phyloP scores from a whole-genome alignment of 1,140 invertebrate genomes.

The Pantala flavescens region DNA sequence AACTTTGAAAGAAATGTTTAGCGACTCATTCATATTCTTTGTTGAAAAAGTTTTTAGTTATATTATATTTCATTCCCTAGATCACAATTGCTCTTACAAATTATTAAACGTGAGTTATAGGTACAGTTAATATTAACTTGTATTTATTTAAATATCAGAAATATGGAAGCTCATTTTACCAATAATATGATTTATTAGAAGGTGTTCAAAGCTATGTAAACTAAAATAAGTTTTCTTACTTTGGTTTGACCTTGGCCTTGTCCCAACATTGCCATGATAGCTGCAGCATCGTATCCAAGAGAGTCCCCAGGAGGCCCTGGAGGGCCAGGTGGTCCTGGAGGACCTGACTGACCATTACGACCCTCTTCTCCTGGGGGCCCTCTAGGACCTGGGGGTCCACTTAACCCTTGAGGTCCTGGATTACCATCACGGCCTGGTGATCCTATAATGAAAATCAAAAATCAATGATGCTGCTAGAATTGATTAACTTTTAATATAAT shows the following conservation, averaged over 20 bases:
- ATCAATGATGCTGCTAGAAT: not conserved
- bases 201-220: too few species aligned
- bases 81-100: too few species aligned
- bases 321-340: slow-evolving; percentile 57
- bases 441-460: slow-evolving; percentile 32
- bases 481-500: too few species aligned
- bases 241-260: slow-evolving; percentile 38
- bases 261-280: slow-evolving; percentile 56
- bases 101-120: too few species aligned
- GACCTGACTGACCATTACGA: slow-evolving; percentile 54
- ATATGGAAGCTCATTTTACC: too few species aligned
- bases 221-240: slow-evolving; percentile 17
- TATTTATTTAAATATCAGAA: too few species aligned
- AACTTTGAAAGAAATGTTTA: too few species aligned
- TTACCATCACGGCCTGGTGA: slow-evolving; percentile 59
- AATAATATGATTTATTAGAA: too few species aligned
- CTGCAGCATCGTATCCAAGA: slow-evolving; percentile 47
- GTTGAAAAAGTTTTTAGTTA: too few species aligned
- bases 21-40: too few species aligned
- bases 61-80: too few species aligned
- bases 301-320: slow-evolving; percentile 57
- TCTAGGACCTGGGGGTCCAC: slow-evolving; percentile 53
- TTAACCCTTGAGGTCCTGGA: slow-evolving; percentile 56
- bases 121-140: too few species aligned
- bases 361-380: slow-evolving; percentile 57